Percentiles rank a stretch among this genome's conserved stretches.
These are phyloP conservation scores for Bradypodion pumilum DNA, from an alignment of 2,797 vertebrate genomes.

Conservation along the genomic window DNA sequence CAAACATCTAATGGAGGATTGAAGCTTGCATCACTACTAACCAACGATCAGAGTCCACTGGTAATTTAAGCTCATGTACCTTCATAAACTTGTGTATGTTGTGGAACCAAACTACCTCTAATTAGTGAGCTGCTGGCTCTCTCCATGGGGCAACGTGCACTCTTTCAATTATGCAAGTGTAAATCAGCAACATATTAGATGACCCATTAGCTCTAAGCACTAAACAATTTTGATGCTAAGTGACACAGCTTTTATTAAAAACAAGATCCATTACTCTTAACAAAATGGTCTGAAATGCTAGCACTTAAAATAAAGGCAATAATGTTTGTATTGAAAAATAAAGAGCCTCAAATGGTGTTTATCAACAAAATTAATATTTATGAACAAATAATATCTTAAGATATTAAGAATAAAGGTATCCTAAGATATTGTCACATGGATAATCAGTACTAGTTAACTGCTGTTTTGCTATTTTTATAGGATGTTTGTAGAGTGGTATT, in stretches of 20 bases:
- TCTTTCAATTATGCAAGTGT: no score
- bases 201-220: background rate
- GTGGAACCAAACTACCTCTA: no score
- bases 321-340: background rate
- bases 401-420: background rate
- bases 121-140: no score
- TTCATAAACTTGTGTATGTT: no score
- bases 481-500: background rate
- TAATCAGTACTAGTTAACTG: background rate
- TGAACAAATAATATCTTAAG: background rate
- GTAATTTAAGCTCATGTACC: no score
- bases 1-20: background rate
- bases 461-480: background rate
- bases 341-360: background rate
- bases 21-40: background rate
- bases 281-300: background rate
- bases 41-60: background rate
- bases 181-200: background rate
- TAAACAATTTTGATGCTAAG: background rate
- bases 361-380: background rate
- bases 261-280: background rate
- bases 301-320: constrained; percentile 1
- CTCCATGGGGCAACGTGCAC: no score
- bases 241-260: background rate
- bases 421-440: accelerated